Conservation (phyloP, 2,888 invertebrate genomes). For the Trichogramma evanescens region DNA sequence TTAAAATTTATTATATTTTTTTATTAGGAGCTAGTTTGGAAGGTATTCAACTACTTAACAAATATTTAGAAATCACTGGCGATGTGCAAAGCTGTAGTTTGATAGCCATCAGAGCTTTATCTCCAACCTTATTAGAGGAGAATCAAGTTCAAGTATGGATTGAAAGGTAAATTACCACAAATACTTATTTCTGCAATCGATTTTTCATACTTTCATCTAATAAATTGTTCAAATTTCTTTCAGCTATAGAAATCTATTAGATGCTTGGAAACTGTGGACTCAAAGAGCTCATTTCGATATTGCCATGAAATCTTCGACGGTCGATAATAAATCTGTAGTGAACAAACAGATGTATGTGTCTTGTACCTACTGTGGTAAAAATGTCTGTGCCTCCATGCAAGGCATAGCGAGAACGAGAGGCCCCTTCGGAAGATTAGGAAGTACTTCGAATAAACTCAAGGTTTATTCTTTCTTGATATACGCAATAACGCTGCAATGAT, state of each 20-base stretch:
- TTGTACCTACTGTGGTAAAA: slow-evolving; percentile 93
- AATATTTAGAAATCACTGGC: slow-evolving; percentile 76
- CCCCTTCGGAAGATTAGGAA: slow-evolving; percentile 57
- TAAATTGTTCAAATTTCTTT: slow-evolving; percentile 23
- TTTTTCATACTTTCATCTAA: slow-evolving; percentile 3
- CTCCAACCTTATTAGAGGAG: slow-evolving; percentile 61
- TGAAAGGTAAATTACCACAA: slow-evolving; percentile 49
- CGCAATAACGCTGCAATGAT: too few relatives aligned
- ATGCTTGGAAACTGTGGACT: slow-evolving; percentile 87
- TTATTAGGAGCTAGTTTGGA: slow-evolving; percentile 61
- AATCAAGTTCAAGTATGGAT: slow-evolving; percentile 63
- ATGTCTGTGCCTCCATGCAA: slow-evolving; percentile 72
- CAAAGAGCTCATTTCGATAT: slow-evolving; percentile 86
- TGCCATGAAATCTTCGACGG: slow-evolving; percentile 57
- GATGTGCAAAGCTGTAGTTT: slow-evolving; percentile 89
- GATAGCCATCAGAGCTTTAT: slow-evolving; percentile 70
- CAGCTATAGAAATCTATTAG: slow-evolving; percentile 77
- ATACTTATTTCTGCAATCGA: background rate
- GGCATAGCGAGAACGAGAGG: slow-evolving; percentile 57
- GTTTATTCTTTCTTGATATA: slow-evolving; percentile 39
- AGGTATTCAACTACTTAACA: slow-evolving; percentile 74
- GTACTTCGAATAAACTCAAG: slow-evolving; percentile 67
- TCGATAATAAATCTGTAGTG: slow-evolving; percentile 49
- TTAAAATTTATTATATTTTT: background rate
- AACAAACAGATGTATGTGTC: slow-evolving; percentile 69